These are phyloP conservation scores for Cephalophus harveyi DNA, from an alignment of 2,113 vertebrate species.

Conservation along the genomic window DNA sequence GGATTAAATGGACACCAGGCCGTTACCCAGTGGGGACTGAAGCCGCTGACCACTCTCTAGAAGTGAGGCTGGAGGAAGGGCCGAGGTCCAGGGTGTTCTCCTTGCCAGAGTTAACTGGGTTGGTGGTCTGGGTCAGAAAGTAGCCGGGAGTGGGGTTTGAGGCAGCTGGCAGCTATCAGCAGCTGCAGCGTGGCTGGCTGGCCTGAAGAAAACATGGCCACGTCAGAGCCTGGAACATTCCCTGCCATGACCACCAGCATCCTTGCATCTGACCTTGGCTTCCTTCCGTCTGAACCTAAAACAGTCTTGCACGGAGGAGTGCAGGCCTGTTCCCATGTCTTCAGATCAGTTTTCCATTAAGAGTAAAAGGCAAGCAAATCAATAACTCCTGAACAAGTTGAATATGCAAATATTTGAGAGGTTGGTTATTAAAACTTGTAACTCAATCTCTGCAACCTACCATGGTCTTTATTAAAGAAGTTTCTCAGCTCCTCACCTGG, in stretches of 20 bases:
- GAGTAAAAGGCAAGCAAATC: conserved; percentile 33
- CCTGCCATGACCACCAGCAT: rapidly evolving
- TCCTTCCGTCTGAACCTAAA: neutral
- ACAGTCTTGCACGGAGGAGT: neutral
- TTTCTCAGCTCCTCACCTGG: neutral
- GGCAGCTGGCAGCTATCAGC: rapidly evolving
- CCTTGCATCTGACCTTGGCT: neutral
- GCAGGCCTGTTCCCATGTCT: neutral
- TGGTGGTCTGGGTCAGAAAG: too few relatives aligned
- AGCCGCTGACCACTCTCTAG: rapidly evolving
- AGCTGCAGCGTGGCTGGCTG: rapidly evolving
- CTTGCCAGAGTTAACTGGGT: neutral
- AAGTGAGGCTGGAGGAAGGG: neutral
- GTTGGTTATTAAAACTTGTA: conserved; percentile 53
- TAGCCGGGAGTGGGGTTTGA: neutral
- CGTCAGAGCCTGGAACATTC: neutral
- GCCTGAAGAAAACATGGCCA: neutral
- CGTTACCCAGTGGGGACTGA: rapidly evolving
- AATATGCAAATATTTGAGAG: conserved; percentile 57
- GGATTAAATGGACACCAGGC: neutral
- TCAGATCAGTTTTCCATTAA: neutral
- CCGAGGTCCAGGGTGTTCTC: neutral
- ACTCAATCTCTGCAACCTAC: conserved; percentile 36
- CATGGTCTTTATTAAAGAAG: conserved; percentile 50
- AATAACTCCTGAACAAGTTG: conserved; percentile 20